phyloP scores from a whole-genome alignment of 2,113 vertebrate species.

The Laticauda laticaudata region DNA sequence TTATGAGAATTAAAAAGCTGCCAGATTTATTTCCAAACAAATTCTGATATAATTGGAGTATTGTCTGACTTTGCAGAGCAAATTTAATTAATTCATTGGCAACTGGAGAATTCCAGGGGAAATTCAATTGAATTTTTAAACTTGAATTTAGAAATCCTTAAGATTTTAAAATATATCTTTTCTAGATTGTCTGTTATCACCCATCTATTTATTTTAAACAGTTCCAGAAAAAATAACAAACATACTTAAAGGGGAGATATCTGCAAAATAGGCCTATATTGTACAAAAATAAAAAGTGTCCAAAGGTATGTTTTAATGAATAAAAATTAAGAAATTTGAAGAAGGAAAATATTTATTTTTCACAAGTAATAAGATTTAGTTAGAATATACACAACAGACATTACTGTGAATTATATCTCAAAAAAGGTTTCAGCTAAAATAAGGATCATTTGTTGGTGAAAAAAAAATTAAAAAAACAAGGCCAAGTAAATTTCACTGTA shows the following conservation, averaged over 20 bases:
- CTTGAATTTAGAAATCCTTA: not conserved
- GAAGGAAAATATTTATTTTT: conserved; percentile 58
- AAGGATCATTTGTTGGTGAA: conserved; percentile 60
- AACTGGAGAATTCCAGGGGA: not conserved
- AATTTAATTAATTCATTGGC: conserved; percentile 6
- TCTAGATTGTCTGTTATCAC: not conserved
- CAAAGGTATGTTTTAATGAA: conserved; percentile 30
- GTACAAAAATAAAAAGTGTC: not conserved
- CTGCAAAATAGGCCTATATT: not conserved
- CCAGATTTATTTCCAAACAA: not conserved
- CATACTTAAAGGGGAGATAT: not conserved
- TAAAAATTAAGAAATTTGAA: conserved; percentile 35
- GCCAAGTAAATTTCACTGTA: conserved; percentile 75
- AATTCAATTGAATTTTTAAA: not conserved
- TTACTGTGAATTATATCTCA: conserved; percentile 70
- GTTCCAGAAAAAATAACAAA: not conserved
- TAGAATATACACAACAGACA: conserved; percentile 46
- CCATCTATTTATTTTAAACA: conserved; percentile 17
- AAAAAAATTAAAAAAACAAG: conserved; percentile 55
- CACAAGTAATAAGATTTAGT: conserved; percentile 54
- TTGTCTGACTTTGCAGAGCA: not conserved
- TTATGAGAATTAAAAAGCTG: not conserved
- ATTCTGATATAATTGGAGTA: not conserved
- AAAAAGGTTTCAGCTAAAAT: conserved; percentile 75
- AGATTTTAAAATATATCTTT: conserved; percentile 22